phyloP scores from a whole-genome alignment of 2,797 vertebrate genomes.

The Enteromius afrohamiltoni region DNA sequence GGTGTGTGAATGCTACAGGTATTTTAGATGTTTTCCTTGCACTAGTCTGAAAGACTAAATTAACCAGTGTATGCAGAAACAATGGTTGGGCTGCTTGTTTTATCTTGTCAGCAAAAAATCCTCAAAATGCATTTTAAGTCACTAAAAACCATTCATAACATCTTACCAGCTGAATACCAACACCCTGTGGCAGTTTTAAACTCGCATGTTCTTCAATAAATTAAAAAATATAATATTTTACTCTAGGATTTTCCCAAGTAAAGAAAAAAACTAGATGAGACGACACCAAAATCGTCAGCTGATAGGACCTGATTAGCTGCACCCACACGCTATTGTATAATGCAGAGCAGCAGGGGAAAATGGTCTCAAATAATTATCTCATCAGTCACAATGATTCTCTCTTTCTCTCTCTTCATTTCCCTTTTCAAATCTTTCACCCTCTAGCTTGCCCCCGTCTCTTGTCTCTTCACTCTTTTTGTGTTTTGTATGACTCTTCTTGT shows the following conservation, averaged over 20 bases:
- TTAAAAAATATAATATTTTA: neutral
- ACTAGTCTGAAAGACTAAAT: neutral
- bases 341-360: slow-evolving; percentile 31
- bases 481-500: slow-evolving; percentile 22
- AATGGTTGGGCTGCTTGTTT: slow-evolving; percentile 5
- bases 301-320: neutral
- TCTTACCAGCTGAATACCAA: neutral
- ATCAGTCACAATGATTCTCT: slow-evolving; percentile 32
- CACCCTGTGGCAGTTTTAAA: neutral
- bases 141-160: neutral
- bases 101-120: neutral
- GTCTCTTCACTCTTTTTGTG: slow-evolving; percentile 17
- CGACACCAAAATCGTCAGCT: neutral
- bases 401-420: slow-evolving; percentile 5
- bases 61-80: neutral
- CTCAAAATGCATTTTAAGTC: neutral
- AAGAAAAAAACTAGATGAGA: neutral
- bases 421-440: slow-evolving; percentile 35
- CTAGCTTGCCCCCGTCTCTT: slow-evolving; percentile 18
- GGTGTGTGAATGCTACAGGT: neutral
- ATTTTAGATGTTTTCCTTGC: neutral
- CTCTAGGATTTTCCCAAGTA: neutral
- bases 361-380: slow-evolving; percentile 34
- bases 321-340: slow-evolving; percentile 35
- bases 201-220: neutral